Conservation (phyloP, 1,140 invertebrate species). For the Drosophila lacteicornis region DNA sequence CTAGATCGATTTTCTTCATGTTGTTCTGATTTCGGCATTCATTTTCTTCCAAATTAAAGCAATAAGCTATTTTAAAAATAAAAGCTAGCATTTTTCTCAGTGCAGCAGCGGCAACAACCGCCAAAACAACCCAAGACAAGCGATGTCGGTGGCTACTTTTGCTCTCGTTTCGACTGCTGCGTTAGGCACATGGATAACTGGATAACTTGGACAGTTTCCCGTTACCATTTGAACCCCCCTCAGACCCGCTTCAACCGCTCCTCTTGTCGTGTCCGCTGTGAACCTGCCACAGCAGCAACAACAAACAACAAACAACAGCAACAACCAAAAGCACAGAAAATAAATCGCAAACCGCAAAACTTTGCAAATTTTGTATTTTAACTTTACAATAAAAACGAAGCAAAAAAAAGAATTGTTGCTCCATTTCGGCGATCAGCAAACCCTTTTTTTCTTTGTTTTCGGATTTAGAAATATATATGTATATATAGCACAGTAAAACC, state of each 20-base stretch:
- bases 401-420: constrained; percentile 33
- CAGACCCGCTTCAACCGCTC: not conserved
- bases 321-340: constrained; percentile 37
- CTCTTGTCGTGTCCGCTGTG: constrained; percentile 54
- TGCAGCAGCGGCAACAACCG: constrained; percentile 19
- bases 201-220: constrained; percentile 53
- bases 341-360: constrained; percentile 58
- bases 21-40: not conserved
- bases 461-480: constrained; percentile 3
- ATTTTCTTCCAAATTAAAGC: not conserved
- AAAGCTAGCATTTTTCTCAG: not conserved
- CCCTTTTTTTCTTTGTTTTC: constrained; percentile 37
- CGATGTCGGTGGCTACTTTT: constrained; percentile 62
- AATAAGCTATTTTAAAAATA: not conserved
- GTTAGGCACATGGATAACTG: constrained; percentile 71
- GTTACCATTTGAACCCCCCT: constrained; percentile 15
- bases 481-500: constrained; percentile 8
- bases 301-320: constrained; percentile 7
- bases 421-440: constrained; percentile 45
- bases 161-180: constrained; percentile 71
- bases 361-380: constrained; percentile 47
- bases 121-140: constrained; percentile 21
- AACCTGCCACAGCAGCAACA: constrained; percentile 60
- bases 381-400: constrained; percentile 27
- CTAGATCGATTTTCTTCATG: not conserved